Evolutionary conservation across 2,113 vertebrate genomes (phyloP).

Genomic region (Pseudorasbora parva): DNA sequence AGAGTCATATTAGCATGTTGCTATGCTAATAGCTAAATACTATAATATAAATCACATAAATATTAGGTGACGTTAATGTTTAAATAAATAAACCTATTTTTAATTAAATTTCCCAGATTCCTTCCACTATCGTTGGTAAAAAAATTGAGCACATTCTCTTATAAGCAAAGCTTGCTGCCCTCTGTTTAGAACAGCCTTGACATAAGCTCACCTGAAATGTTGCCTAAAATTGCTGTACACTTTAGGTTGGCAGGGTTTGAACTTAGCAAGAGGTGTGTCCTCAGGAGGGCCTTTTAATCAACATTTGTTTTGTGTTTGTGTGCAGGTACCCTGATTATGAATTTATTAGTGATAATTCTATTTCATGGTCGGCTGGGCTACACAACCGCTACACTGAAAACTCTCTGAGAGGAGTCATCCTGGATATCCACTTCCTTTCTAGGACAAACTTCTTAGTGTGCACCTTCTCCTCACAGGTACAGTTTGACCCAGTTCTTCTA

Average conservation of each 20-base stretch:
- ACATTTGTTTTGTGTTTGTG: slow-evolving; percentile 29
- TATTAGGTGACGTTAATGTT: neutral
- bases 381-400: slow-evolving; percentile 91
- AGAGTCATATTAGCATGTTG: neutral
- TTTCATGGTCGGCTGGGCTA: slow-evolving; percentile 90
- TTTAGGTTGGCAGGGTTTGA: neutral
- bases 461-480: slow-evolving; percentile 90
- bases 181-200: neutral
- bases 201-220: neutral
- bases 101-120: neutral
- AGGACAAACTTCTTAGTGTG: slow-evolving; percentile 89
- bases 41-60: neutral
- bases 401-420: slow-evolving; percentile 86
- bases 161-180: neutral
- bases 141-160: neutral
- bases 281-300: neutral
- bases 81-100: neutral
- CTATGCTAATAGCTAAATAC: neutral
- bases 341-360: slow-evolving; percentile 93
- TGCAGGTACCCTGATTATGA: slow-evolving; percentile 86
- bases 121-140: neutral
- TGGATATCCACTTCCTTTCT: slow-evolving; percentile 90
- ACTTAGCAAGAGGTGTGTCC: neutral
- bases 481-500: slow-evolving; percentile 47
- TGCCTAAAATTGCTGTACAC: neutral